Evolutionary conservation across 2,888 invertebrate species (phyloP).

Genomic region (Apodemia hepburni): DNA sequence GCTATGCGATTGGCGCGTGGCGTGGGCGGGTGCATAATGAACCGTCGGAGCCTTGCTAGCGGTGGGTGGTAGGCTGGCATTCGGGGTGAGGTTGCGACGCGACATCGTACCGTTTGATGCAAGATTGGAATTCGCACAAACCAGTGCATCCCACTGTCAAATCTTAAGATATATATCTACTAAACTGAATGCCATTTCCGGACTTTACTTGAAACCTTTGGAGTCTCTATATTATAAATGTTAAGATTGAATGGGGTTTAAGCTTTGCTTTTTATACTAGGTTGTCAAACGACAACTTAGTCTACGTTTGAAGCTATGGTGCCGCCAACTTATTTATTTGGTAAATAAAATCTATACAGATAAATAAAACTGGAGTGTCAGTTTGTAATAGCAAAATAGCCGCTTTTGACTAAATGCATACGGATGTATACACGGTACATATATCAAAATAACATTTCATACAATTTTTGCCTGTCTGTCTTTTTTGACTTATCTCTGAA

Average conservation of each 20-base stretch:
- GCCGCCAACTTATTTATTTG: no score
- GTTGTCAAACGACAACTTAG: no score
- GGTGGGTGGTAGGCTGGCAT: background rate
- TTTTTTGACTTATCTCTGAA: no score
- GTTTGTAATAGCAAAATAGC: no score
- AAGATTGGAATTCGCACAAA: constrained; percentile 10
- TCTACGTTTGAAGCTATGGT: no score
- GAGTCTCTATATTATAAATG: background rate
- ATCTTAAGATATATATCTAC: constrained; percentile 7
- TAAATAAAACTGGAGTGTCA: no score
- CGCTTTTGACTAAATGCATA: no score
- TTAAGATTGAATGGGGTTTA: background rate
- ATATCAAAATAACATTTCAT: no score
- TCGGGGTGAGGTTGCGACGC: constrained; percentile 7
- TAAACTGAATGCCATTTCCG: background rate
- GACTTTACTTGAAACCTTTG: background rate
- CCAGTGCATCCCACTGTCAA: constrained; percentile 9
- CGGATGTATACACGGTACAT: no score
- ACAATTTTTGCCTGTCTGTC: no score
- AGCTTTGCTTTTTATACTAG: no score
- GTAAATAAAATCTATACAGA: no score
- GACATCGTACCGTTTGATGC: constrained; percentile 6
- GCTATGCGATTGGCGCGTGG: constrained; percentile 74
- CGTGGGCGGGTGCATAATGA: constrained; percentile 76
- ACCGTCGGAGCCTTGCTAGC: constrained; percentile 40